A percentile compares a stretch with the other conserved stretches of the same genome.
Conservation (phyloP, 2,113 vertebrate genomes). For the Tinamus guttatus region DNA sequence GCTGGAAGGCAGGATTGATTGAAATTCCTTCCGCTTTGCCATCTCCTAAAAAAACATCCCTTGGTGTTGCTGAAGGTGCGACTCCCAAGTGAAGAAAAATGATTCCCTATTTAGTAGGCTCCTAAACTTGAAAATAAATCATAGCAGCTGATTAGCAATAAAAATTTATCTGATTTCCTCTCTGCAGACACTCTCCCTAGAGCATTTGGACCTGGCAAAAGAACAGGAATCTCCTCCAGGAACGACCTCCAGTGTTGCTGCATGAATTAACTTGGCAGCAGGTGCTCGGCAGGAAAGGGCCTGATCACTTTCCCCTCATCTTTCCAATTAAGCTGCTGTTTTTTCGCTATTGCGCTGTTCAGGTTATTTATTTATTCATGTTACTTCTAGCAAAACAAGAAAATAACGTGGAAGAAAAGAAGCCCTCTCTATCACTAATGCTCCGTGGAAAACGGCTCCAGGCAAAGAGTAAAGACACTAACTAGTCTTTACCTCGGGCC, state of each 20-base stretch:
- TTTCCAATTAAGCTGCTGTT: constrained; percentile 59
- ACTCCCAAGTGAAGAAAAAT: background rate
- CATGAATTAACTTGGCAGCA: constrained; percentile 55
- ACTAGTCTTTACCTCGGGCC: background rate
- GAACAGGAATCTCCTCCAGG: constrained; percentile 30
- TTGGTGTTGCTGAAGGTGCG: background rate
- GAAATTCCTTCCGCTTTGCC: background rate
- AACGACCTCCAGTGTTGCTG: constrained; percentile 16
- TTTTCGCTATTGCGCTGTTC: background rate
- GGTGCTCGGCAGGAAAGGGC: constrained; percentile 32
- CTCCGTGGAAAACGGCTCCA: background rate
- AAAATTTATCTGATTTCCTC: constrained; percentile 33
- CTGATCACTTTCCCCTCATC: background rate
- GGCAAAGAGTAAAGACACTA: background rate
- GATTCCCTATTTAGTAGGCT: background rate
- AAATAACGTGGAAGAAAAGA: background rate
- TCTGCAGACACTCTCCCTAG: background rate
- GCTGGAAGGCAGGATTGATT: background rate
- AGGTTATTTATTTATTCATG: constrained; percentile 17
- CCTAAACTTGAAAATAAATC: constrained; percentile 32
- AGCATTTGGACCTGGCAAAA: background rate
- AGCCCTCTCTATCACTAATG: background rate
- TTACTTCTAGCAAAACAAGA: constrained; percentile 17
- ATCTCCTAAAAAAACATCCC: background rate
- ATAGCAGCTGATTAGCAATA: constrained; percentile 30